Conservation (phyloP, 2,797 vertebrate genomes). For the Leucoraja ocellata region DNA sequence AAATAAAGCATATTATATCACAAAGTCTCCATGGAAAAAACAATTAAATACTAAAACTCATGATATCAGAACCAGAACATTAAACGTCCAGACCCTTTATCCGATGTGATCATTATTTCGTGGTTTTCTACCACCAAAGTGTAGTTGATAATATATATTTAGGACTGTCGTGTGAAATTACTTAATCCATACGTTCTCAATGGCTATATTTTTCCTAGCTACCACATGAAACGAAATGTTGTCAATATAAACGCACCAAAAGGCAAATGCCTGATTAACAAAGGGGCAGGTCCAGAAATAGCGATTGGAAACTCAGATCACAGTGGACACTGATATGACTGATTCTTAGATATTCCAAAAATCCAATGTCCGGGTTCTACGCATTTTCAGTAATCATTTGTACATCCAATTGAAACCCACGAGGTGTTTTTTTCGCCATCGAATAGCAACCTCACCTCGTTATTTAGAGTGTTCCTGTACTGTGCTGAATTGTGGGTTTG, state of each 20-base stretch:
- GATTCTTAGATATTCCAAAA: background rate
- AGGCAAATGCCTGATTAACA: background rate
- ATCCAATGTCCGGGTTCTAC: background rate
- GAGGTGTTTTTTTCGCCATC: background rate
- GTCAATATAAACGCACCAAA: background rate
- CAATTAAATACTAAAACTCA: background rate
- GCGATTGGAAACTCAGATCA: background rate
- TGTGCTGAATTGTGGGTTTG: background rate
- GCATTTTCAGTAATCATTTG: background rate
- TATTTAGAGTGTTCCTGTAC: background rate
- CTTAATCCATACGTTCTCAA: background rate
- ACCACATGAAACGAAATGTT: background rate
- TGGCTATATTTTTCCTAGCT: background rate
- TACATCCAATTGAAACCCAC: constrained; percentile 1
- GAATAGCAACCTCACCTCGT: constrained; percentile 25
- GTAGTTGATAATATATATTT: background rate
- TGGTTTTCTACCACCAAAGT: background rate
- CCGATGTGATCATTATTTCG: background rate
- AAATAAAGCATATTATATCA: background rate
- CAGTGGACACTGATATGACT: background rate
- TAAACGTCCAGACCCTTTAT: too few relatives aligned
- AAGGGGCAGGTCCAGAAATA: background rate
- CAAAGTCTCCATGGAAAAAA: background rate
- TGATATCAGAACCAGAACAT: background rate
- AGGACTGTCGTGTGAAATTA: background rate